A percentile compares a stretch with the other conserved stretches of the same genome.
These are phyloP conservation scores for Allolobophora icterica DNA, from an alignment of 2,888 invertebrate genomes.

Conservation along the genomic window DNA sequence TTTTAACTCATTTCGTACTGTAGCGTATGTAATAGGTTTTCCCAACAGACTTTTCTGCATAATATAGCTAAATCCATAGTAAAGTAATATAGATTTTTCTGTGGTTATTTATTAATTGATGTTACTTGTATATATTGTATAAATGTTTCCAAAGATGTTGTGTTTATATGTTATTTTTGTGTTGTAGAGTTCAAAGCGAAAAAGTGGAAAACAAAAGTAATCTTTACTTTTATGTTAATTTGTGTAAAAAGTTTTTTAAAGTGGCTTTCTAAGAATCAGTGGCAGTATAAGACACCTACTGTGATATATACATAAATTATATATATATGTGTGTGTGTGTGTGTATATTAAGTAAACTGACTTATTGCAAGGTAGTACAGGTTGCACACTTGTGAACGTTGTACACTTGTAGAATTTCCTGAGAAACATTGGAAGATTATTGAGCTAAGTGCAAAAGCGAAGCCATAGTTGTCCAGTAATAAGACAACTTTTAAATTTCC, in stretches of 20 bases:
- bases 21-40: neutral
- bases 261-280: no score
- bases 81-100: neutral
- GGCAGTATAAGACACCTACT: neutral
- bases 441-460: no score
- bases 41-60: neutral
- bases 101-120: neutral
- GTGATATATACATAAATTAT: neutral
- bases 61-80: neutral
- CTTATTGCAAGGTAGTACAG: no score
- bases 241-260: neutral
- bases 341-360: no score
- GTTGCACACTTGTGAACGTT: no score
- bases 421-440: no score
- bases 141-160: neutral
- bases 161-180: constrained; percentile 28
- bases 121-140: neutral
- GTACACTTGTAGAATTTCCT: no score
- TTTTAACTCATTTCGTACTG: neutral
- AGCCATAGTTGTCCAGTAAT: no score
- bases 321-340: neutral
- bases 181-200: constrained; percentile 35
- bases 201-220: constrained; percentile 42
- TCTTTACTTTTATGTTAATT: neutral
- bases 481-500: no score